These are phyloP conservation scores for Neosilurus mollespiculum DNA, from an alignment of 2,797 vertebrate species.

Conservation along the genomic window DNA sequence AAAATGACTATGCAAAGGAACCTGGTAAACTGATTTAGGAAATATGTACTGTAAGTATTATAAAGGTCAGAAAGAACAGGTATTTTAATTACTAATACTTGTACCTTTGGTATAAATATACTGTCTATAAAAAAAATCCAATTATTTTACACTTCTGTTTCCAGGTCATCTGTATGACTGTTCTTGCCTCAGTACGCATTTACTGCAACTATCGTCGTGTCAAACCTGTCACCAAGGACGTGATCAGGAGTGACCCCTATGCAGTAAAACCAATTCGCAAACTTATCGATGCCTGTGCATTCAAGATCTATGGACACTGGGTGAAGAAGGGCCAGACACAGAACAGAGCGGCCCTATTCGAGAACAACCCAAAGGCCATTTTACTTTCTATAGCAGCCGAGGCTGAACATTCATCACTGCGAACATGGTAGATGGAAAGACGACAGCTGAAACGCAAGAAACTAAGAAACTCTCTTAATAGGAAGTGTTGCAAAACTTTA, in stretches of 20 bases:
- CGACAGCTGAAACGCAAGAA: neutral
- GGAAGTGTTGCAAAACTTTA: neutral
- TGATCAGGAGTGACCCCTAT: constrained; percentile 89
- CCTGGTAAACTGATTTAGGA: neutral
- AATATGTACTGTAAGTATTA: neutral
- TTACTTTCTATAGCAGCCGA: constrained; percentile 81
- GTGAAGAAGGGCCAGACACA: constrained; percentile 97
- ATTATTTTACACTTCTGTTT: constrained; percentile 6
- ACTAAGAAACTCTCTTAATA: neutral
- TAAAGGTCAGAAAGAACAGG: neutral
- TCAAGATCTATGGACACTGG: constrained; percentile 97
- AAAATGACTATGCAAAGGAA: neutral
- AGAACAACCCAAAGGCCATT: constrained; percentile 93
- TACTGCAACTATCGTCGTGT: constrained; percentile 90
- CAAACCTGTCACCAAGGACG: constrained; percentile 88
- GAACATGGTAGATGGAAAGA: constrained; percentile 60
- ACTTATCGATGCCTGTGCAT: constrained; percentile 92
- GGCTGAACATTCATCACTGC: constrained; percentile 62
- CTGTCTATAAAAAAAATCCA: neutral
- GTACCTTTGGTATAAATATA: too few species aligned
- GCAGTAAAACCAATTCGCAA: constrained; percentile 89
- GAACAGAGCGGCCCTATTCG: constrained; percentile 94
- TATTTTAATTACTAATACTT: too few species aligned
- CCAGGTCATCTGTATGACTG: constrained; percentile 90
- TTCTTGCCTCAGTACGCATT: constrained; percentile 90